Conservation (phyloP, 64 coral and sea anemone genomes). For the Cladopsammia gracilis region DNA sequence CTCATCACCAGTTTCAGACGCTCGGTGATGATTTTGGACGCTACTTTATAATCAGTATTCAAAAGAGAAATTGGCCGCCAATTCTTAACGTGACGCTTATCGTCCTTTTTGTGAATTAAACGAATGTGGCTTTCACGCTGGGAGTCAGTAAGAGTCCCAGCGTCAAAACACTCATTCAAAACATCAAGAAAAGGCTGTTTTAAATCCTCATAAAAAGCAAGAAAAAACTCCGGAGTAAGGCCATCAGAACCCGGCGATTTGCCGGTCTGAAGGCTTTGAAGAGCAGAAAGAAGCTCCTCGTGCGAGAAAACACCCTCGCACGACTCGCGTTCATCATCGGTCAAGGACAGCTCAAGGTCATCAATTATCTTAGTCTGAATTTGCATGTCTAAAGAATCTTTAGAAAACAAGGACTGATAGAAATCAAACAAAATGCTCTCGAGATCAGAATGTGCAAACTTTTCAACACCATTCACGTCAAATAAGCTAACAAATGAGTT, state of each 20-base stretch:
- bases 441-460: background rate
- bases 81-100: background rate
- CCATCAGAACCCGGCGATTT: too few relatives aligned
- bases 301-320: background rate
- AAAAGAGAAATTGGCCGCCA: background rate
- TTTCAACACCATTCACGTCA: background rate
- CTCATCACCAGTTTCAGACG: background rate
- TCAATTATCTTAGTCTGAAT: background rate
- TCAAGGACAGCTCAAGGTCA: background rate
- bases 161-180: background rate
- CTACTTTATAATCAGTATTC: background rate
- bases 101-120: background rate
- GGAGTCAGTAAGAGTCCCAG: background rate
- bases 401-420: slow-evolving; percentile 13
- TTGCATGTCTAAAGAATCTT: background rate
- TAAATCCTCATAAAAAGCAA: background rate
- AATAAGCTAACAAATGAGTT: background rate
- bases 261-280: too few relatives aligned
- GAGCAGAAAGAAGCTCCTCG: slow-evolving; percentile 2
- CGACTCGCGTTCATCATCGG: background rate
- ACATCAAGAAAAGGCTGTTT: background rate
- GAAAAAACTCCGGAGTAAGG: slow-evolving; percentile 43
- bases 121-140: background rate
- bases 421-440: background rate
- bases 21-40: background rate